Percentiles rank a stretch among this genome's conserved stretches.
Evolutionary conservation across 1,140 invertebrate species (phyloP).

Genomic region (Tetraneura akinire): DNA sequence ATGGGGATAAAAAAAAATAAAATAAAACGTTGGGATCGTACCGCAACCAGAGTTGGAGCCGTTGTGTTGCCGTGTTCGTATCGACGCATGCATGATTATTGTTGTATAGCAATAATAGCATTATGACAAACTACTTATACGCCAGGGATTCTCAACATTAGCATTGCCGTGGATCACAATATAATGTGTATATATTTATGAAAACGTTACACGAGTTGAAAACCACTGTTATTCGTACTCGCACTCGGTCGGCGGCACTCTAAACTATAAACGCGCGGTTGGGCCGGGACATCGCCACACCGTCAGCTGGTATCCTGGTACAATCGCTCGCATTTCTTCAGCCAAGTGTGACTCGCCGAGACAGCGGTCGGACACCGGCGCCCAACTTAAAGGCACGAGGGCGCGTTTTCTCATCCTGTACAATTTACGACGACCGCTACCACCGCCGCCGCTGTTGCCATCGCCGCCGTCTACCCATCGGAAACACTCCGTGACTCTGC

Average conservation of each 20-base stretch:
- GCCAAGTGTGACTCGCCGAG: constrained; percentile 47
- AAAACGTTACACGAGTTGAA: too few species aligned
- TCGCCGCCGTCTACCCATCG: too few species aligned
- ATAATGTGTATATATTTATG: too few species aligned
- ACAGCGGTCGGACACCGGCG: neutral
- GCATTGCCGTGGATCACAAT: too few species aligned
- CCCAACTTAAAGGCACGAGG: too few species aligned
- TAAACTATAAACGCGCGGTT: neutral
- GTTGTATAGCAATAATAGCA: neutral
- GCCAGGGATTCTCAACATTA: too few species aligned
- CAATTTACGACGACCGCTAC: too few species aligned
- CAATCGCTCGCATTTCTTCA: constrained; percentile 52
- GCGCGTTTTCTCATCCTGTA: too few species aligned
- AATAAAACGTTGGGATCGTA: neutral
- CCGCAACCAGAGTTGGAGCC: neutral
- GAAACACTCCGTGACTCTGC: too few species aligned
- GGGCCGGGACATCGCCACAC: neutral
- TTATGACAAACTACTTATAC: neutral
- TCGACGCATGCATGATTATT: constrained; percentile 23
- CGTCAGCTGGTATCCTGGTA: constrained; percentile 41
- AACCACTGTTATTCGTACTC: too few species aligned
- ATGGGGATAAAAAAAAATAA: constrained; percentile 12
- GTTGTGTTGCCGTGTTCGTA: neutral
- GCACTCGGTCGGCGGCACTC: neutral
- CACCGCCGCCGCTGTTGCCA: too few species aligned